Evolutionary conservation across 37 sponge, comb jelly and placozoan genomes (phyloP).

Genomic region (Geodia barretti): DNA sequence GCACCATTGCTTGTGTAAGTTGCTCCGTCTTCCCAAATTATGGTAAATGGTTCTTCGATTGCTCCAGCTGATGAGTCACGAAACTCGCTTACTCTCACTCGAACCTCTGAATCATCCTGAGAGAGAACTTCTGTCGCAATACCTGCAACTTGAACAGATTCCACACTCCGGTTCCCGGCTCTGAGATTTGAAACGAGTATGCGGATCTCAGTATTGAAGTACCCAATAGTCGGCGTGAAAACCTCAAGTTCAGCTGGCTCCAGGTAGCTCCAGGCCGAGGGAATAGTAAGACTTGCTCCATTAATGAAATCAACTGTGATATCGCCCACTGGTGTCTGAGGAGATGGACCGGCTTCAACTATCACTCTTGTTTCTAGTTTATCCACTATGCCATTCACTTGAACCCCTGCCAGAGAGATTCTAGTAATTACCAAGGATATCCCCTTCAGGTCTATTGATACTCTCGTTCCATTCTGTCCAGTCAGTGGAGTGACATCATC

Average conservation of each 20-base stretch:
- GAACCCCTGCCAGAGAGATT: slow-evolving; percentile 23
- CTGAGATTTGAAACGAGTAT: slow-evolving; percentile 32
- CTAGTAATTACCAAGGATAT: neutral
- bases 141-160: slow-evolving; percentile 27
- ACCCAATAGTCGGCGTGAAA: slow-evolving; percentile 18
- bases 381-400: neutral
- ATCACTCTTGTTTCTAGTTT: neutral
- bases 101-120: slow-evolving; percentile 30
- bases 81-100: slow-evolving; percentile 16
- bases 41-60: slow-evolving; percentile 40
- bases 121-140: slow-evolving; percentile 20
- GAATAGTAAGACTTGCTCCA: slow-evolving; percentile 14
- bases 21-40: slow-evolving; percentile 20
- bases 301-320: slow-evolving; percentile 16
- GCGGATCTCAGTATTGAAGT: slow-evolving; percentile 40
- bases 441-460: slow-evolving; percentile 34
- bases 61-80: slow-evolving; percentile 3
- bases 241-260: slow-evolving; percentile 2
- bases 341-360: slow-evolving; percentile 23
- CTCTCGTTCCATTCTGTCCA: slow-evolving; percentile 71
- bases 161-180: slow-evolving; percentile 14
- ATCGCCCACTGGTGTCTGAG: neutral
- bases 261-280: slow-evolving; percentile 33
- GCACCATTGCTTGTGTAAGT: neutral
- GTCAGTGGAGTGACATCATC: slow-evolving; percentile 37